Evolutionary conservation across 1,140 invertebrate genomes (phyloP).

Genomic region (Drosophila ercepeae): DNA sequence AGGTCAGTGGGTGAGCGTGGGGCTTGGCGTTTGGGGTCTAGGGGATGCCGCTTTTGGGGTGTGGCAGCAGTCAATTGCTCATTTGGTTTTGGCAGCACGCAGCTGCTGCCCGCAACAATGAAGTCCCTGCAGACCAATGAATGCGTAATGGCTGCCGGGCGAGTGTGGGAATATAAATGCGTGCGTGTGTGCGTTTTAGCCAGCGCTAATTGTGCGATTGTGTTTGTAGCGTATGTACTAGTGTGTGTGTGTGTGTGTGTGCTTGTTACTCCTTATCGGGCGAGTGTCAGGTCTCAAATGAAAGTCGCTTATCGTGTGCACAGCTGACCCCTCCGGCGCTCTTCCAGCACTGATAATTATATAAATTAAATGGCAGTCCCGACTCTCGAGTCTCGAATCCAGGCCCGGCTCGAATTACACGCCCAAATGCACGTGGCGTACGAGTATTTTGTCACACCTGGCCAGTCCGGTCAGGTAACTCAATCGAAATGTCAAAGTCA

Average conservation of each 20-base stretch:
- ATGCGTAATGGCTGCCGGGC: conserved; percentile 68
- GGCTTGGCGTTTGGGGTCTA: neutral
- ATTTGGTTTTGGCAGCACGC: conserved; percentile 80
- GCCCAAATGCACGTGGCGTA: neutral
- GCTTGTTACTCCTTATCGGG: conserved; percentile 55
- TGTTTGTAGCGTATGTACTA: conserved; percentile 6
- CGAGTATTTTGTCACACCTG: neutral
- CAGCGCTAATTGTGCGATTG: conserved; percentile 48
- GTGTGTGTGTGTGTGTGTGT: conserved; percentile 34
- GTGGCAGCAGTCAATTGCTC: conserved; percentile 72
- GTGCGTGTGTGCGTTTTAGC: conserved; percentile 28
- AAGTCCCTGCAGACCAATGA: conserved; percentile 75
- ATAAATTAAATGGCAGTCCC: conserved; percentile 51
- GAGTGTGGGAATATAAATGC: conserved; percentile 16
- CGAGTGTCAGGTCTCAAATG: conserved; percentile 65
- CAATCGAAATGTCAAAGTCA: conserved; percentile 76
- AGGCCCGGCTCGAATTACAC: conserved; percentile 18
- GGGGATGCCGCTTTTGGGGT: neutral
- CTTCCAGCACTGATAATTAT: conserved; percentile 63
- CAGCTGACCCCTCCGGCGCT: conserved; percentile 69
- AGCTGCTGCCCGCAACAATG: conserved; percentile 67
- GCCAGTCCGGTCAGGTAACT: conserved; percentile 40
- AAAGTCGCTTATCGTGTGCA: conserved; percentile 65
- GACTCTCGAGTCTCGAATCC: neutral
- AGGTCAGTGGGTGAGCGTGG: conserved; percentile 6